Evolutionary conservation across 2,888 invertebrate species (phyloP), one percentile per base, ranked within the genome.

Genomic region (Nebria salina): DNA sequence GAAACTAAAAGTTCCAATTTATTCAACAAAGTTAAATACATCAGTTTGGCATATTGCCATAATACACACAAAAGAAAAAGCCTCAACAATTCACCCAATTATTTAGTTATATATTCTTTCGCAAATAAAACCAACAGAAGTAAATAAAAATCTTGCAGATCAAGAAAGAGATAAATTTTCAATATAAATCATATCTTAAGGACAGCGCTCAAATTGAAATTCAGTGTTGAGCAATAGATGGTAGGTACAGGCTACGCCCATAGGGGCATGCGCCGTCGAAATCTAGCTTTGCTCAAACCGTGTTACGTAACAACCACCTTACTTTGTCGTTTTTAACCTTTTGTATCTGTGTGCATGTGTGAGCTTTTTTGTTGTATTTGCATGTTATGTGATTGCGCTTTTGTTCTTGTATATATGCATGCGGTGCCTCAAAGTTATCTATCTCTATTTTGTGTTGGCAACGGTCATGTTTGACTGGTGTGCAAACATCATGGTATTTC

Each of bases 401-500:
- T 20, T 70, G 70, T 20, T 13, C 26, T 34, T 70, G 25, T 25
- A 26, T 70, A 26, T 70, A 34, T 70, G 26, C 20, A 70, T 54
- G 54, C 54, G 54, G 13, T 9, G 43, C 43, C 43, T 43, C 43
- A 20, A 20, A 20, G 20, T 34, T 54, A 13, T 54, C 54, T 54
- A 8, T 54, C 54, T 54, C 2, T 54, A 8, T 54, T 54, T 54
- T 54, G 13, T 54, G 54, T 54, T 54, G 54, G 54, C 54, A 54
- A 54, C 54, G 54, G 54, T 54, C 54, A 54, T 54, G 54, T 54
- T 54, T 54, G 54, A 54, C 54, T 54, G 54, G 54, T 54, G 54
- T 70, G 42, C 42, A 75, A 26, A 83, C 75, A 15, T 74, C 13
- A 8, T n/a, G 41, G 79, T 65, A 77, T 75, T 72, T 76, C 77